Conservation (phyloP, 1,140 invertebrate genomes). For the Aphelenchoides avenae region DNA sequence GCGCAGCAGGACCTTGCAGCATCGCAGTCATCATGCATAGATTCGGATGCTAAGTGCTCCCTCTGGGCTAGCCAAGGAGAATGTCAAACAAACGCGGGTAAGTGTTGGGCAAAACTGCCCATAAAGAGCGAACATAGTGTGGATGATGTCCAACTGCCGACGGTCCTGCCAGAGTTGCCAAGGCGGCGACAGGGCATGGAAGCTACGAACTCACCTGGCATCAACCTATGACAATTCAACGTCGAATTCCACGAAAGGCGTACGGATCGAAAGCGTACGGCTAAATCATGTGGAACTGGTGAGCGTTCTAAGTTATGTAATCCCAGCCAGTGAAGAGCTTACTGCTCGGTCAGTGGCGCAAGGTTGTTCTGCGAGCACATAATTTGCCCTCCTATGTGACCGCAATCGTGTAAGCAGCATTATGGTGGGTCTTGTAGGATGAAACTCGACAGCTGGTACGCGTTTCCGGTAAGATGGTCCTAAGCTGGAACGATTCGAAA, state of each 20-base stretch:
- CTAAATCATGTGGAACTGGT: conserved; percentile 19
- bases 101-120: conserved; percentile 26
- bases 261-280: conserved; percentile 40
- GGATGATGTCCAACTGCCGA: conserved; percentile 58
- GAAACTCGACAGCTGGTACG: conserved; percentile 44
- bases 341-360: too few relatives aligned
- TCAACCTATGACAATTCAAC: conserved; percentile 54
- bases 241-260: conserved; percentile 37
- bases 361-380: too few relatives aligned
- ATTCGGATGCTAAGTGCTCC: conserved; percentile 54
- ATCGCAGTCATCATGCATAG: conserved; percentile 46
- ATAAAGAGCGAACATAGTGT: conserved; percentile 9
- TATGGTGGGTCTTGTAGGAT: too few relatives aligned
- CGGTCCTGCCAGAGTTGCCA: conserved; percentile 58
- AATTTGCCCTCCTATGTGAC: too few relatives aligned
- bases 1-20: too few relatives aligned
- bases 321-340: too few relatives aligned
- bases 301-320: too few relatives aligned
- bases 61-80: conserved; percentile 58
- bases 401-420: too few relatives aligned
- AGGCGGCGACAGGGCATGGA: conserved; percentile 57
- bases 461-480: conserved; percentile 52
- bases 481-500: conserved; percentile 56
- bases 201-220: conserved; percentile 49
- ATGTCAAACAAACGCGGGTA: conserved; percentile 57